Conservation (phyloP, 2,113 vertebrate genomes). For the Leucoraja erinaceus region DNA sequence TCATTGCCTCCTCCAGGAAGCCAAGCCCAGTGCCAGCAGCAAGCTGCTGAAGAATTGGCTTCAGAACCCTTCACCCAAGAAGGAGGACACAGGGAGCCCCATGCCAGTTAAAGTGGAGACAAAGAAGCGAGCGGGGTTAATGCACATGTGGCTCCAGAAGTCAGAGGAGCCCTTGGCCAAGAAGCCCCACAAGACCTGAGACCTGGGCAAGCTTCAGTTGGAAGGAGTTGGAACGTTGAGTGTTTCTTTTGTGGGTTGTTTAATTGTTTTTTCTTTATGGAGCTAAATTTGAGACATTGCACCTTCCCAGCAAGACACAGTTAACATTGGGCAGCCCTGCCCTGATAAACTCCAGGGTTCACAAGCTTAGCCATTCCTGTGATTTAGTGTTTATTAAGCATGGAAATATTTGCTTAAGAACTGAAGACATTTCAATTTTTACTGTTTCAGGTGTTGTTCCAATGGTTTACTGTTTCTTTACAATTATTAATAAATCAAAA, state of each 20-base stretch:
- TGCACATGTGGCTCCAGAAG: constrained; percentile 57
- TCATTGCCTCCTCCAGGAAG: constrained; percentile 52
- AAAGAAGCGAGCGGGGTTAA: constrained; percentile 49
- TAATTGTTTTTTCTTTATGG: not conserved
- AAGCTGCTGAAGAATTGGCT: constrained; percentile 79
- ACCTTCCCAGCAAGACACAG: not conserved
- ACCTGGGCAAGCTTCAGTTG: no score
- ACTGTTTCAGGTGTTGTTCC: not conserved
- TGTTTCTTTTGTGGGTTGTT: no score
- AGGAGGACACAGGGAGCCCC: constrained; percentile 49
- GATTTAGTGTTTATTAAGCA: not conserved
- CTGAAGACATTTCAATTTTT: not conserved
- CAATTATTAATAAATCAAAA: not conserved
- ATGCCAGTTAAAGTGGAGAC: constrained; percentile 46
- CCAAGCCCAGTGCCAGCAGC: constrained; percentile 60
- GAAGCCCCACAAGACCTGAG: constrained; percentile 46
- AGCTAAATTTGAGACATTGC: not conserved
- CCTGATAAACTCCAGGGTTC: not conserved
- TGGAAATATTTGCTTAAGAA: not conserved
- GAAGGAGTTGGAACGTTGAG: no score
- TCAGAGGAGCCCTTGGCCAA: constrained; percentile 51
- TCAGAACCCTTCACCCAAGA: constrained; percentile 59
- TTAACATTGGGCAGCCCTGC: not conserved
- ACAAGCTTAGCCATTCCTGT: not conserved
- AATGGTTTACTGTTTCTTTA: no score